Evolutionary conservation across 2,888 invertebrate species (phyloP).

Genomic region (Acanthosepion esculentum): DNA sequence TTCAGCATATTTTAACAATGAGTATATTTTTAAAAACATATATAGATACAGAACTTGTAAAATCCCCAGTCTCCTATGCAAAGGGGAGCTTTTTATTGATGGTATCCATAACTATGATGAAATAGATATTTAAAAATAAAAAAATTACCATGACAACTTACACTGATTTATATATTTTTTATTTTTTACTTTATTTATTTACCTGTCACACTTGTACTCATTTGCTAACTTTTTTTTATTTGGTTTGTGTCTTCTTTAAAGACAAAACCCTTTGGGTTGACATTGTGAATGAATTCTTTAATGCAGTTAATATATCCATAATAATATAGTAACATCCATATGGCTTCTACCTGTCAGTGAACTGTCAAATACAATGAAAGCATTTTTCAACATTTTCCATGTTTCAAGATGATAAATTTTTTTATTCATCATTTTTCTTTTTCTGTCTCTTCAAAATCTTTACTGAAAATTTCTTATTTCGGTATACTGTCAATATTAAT

Average conservation of each 20-base stretch:
- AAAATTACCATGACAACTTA: neutral
- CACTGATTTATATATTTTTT: neutral
- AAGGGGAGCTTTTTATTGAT: no score
- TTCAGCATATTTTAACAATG: no score
- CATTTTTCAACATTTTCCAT: neutral
- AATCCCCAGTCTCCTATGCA: no score
- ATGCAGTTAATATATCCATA: conserved; percentile 2
- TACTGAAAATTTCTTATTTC: neutral
- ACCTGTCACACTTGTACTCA: neutral
- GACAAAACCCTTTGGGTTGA: neutral
- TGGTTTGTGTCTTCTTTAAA: neutral
- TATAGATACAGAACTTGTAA: no score
- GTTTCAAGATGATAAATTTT: neutral
- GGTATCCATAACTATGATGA: no score
- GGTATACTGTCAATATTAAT: neutral
- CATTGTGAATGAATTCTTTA: neutral
- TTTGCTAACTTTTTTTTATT: neutral
- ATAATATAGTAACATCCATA: neutral
- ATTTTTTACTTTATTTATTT: neutral
- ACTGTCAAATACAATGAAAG: neutral
- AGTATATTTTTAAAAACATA: no score
- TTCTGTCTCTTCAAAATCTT: neutral
- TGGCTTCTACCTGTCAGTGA: neutral
- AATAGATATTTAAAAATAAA: no score
- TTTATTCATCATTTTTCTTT: neutral